These are phyloP conservation scores for Lindbergichthys nudifrons DNA, from an alignment of 2,797 vertebrate species.

Conservation along the genomic window DNA sequence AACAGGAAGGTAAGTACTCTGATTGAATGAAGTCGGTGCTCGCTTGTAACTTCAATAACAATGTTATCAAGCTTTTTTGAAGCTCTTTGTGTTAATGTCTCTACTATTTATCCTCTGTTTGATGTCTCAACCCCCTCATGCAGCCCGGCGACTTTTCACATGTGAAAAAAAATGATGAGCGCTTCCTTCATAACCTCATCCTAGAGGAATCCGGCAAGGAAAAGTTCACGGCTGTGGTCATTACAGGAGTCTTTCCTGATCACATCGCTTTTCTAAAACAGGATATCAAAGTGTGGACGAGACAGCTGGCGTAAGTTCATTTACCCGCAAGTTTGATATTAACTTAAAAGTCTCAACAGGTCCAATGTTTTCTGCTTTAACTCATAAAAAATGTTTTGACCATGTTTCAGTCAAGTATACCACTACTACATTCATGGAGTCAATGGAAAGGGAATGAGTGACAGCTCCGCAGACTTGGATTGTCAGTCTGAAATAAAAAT, in stretches of 20 bases:
- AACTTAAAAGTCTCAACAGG: not conserved
- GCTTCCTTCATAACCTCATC: conserved; percentile 87
- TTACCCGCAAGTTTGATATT: not conserved
- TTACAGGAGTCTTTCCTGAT: conserved; percentile 87
- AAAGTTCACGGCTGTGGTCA: conserved; percentile 92
- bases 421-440: conserved; percentile 96
- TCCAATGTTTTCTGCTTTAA: not conserved
- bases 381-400: not conserved
- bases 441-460: conserved; percentile 84
- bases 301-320: conserved; percentile 90
- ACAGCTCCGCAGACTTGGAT: conserved; percentile 48
- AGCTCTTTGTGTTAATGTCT: not conserved
- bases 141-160: conserved; percentile 90
- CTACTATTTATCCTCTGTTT: not conserved
- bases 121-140: not conserved
- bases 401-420: conserved; percentile 90
- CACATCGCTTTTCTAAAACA: conserved; percentile 89
- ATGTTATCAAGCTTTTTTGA: not conserved
- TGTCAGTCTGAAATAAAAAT: conserved; percentile 87
- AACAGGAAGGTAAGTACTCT: conserved; percentile 89
- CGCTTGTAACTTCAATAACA: not conserved
- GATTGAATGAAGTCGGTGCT: not conserved
- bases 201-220: conserved; percentile 86
- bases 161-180: conserved; percentile 84
- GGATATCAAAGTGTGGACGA: conserved; percentile 86